Conservation (phyloP, 2,888 invertebrate genomes). For the Agrochola lota region DNA sequence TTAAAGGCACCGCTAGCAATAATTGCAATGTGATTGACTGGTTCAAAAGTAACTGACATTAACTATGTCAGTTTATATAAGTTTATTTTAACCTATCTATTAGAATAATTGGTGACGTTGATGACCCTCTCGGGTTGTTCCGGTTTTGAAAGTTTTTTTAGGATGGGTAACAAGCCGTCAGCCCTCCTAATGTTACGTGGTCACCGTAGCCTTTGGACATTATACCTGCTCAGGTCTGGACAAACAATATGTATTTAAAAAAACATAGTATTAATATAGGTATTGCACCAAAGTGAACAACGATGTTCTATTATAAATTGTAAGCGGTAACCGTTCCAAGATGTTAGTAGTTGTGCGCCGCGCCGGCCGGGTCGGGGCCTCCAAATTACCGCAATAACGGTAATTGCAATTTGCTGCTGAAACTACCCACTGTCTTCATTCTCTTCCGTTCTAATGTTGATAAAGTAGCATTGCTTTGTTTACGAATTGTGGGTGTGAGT, state of each 20-base stretch:
- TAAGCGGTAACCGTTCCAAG: constrained; percentile 74
- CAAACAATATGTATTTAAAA: background rate
- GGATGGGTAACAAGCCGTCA: background rate
- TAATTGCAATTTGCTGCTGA: constrained; percentile 86
- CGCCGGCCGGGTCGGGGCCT: constrained; percentile 66
- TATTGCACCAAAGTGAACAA: constrained; percentile 56
- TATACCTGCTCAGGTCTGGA: background rate
- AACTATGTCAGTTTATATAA: background rate
- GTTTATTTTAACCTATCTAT: background rate
- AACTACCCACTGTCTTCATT: constrained; percentile 85
- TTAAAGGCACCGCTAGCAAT: background rate
- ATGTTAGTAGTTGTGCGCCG: constrained; percentile 60
- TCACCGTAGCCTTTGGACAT: background rate
- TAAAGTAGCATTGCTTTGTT: constrained; percentile 69
- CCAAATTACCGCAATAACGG: constrained; percentile 87
- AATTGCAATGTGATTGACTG: constrained; percentile 7
- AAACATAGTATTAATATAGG: background rate
- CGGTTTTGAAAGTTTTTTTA: no score
- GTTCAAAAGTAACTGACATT: background rate
- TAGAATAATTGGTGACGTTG: no score
- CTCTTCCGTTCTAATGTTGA: constrained; percentile 81
- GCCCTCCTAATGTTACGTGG: no score
- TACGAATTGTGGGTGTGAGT: constrained; percentile 6
- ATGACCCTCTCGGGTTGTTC: background rate
- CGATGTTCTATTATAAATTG: constrained; percentile 72